Percentiles rank a stretch among this genome's conserved stretches.
Conservation (phyloP, 53 echinoderm and acorn worm genomes). For the Apostichopus leukothele region DNA sequence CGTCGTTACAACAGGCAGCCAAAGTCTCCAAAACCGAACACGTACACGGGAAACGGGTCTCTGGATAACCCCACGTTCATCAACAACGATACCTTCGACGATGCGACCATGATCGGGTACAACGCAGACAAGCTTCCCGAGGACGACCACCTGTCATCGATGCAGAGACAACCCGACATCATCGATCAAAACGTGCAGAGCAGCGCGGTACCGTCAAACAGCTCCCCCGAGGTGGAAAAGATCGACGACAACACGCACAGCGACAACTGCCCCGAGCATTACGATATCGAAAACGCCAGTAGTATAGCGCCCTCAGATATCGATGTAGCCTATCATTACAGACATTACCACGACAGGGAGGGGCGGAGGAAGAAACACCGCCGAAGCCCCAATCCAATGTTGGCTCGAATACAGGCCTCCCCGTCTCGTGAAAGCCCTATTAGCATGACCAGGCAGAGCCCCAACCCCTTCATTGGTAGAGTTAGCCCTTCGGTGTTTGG, state of each 20-base stretch:
- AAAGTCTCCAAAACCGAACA: slow-evolving; percentile 29
- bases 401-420: slow-evolving; percentile 80
- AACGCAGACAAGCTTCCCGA: slow-evolving; percentile 42
- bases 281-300: slow-evolving; percentile 94
- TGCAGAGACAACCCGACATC: slow-evolving; percentile 80
- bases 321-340: slow-evolving; percentile 93
- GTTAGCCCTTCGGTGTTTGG: slow-evolving; percentile 61
- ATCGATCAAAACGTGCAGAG: slow-evolving; percentile 76
- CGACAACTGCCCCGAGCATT: slow-evolving; percentile 71
- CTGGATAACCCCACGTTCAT: slow-evolving; percentile 73
- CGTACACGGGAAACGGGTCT: slow-evolving; percentile 31
- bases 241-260: slow-evolving; percentile 43
- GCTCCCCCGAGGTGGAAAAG: slow-evolving; percentile 71
- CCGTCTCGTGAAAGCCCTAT: slow-evolving; percentile 72
- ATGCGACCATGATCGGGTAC: slow-evolving; percentile 86
- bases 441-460: slow-evolving; percentile 63
- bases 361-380: slow-evolving; percentile 71
- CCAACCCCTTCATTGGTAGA: slow-evolving; percentile 60
- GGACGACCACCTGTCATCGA: slow-evolving; percentile 30
- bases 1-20: slow-evolving; percentile 51
- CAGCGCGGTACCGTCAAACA: slow-evolving; percentile 58
- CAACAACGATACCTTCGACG: slow-evolving; percentile 75
- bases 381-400: slow-evolving; percentile 78
- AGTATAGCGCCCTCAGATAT: slow-evolving; percentile 96
- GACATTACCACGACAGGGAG: slow-evolving; percentile 83